Conservation (phyloP, 2,888 invertebrate genomes). For the Oscheius sp. region DNA sequence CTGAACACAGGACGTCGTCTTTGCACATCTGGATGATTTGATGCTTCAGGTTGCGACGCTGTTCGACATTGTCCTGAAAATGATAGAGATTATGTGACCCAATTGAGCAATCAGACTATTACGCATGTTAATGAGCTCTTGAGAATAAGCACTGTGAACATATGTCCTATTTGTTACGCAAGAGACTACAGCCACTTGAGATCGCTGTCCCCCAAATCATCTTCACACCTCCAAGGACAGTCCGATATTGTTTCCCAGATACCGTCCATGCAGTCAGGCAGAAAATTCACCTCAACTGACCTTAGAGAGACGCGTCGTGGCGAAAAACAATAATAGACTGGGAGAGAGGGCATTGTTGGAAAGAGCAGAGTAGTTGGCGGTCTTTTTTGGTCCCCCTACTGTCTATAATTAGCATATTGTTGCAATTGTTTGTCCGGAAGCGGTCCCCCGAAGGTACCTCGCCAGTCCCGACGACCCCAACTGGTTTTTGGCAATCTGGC, state of each 20-base stretch:
- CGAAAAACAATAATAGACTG: slow-evolving; percentile 38
- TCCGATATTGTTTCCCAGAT: slow-evolving; percentile 31
- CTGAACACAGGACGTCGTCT: slow-evolving; percentile 66
- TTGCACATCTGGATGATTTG: slow-evolving; percentile 69
- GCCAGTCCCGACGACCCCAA: slow-evolving; percentile 5
- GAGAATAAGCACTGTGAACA: background rate
- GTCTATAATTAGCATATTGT: slow-evolving; percentile 36
- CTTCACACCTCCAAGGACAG: slow-evolving; percentile 28
- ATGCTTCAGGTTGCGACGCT: slow-evolving; percentile 65
- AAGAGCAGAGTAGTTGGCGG: slow-evolving; percentile 23
- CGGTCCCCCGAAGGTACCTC: background rate
- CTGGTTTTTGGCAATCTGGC: slow-evolving; percentile 27
- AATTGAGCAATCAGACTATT: too few species aligned
- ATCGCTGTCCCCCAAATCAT: background rate
- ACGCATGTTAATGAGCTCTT: background rate
- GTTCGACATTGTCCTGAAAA: slow-evolving; percentile 66
- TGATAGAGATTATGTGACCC: background rate
- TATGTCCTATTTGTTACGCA: background rate
- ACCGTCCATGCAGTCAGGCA: slow-evolving; percentile 25
- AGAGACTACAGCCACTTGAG: background rate
- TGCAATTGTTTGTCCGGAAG: background rate
- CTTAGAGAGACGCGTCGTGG: slow-evolving; percentile 20
- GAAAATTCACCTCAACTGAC: slow-evolving; percentile 37
- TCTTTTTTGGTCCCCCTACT: slow-evolving; percentile 15
- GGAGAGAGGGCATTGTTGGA: slow-evolving; percentile 23